Evolutionary conservation across 2,113 vertebrate species (phyloP), one percentile per base, ranked within the genome.

Genomic region (Oreochromis tanganicae): DNA sequence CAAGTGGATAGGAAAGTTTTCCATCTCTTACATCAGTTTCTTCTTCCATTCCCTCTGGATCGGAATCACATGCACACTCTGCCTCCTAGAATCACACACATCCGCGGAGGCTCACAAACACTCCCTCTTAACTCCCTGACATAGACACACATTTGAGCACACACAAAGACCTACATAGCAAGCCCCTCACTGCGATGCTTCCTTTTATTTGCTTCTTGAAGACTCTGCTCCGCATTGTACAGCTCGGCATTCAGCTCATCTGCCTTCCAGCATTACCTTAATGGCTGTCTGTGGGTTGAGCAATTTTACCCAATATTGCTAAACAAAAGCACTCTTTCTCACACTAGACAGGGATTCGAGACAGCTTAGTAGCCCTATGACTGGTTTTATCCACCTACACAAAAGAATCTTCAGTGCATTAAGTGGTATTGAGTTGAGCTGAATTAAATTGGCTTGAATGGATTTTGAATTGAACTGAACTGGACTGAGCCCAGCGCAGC

Each of bases 261-360:
- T 95, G 93, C 94, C 94, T 94, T 89, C 80, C 87, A 92, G 91
- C 93, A 88, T 95, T 94, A 95, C 94, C 93, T 92, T 95, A 93
- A 96, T 95, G 93, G 90, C 84, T 92, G 87, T 94, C 93, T 93
- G 90, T 89, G 92, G 89, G 90, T 92, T 94, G 92, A 93, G 93
- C 91, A 95, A 93, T 93, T 95, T 93, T 82, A 86, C 84, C 88
- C 92, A 89, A 90, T 95, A 94, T 94, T 91, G 93, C 92, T 81
- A 95, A 94, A 96, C 94, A 96, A 95, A 92, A 82, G 84, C 54
- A 10, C 55, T 86, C 85, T 83, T 89, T 88, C 57, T 82, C 56
- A 17, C 86, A 88, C 82, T 43, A 88, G 91, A 91, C 88, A 80
- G 73, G 85, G 79, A 91, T 93, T 93, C 34, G 7, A 87, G 89